A percentile compares a stretch with the other conserved stretches of the same genome.
phyloP scores from a whole-genome alignment of 1,140 invertebrate species.

The Bombus terrestris region DNA sequence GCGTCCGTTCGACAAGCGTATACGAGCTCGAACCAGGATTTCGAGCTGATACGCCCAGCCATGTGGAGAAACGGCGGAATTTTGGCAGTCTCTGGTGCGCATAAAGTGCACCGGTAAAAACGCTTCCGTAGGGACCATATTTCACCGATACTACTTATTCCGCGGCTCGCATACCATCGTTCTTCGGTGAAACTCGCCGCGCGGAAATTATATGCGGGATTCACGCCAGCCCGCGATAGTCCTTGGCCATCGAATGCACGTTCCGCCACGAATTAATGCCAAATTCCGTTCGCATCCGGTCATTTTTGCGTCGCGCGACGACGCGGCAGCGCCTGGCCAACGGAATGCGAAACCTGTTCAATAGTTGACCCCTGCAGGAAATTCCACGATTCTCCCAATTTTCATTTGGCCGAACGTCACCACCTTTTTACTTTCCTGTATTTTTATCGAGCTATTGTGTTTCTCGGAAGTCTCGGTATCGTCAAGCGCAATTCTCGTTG shows the following conservation, averaged over 20 bases:
- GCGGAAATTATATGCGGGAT: slow-evolving; percentile 69
- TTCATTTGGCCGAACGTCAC: background rate
- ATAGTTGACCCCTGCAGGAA: background rate
- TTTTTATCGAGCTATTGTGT: background rate
- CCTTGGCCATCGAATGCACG: slow-evolving; percentile 36
- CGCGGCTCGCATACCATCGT: slow-evolving; percentile 60
- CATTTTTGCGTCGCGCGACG: background rate
- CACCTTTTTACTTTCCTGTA: background rate
- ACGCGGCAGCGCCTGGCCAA: no score
- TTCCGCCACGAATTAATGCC: slow-evolving; percentile 63
- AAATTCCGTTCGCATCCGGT: slow-evolving; percentile 51
- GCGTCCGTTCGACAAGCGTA: background rate
- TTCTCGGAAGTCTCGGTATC: background rate
- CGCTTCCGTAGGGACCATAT: slow-evolving; percentile 66
- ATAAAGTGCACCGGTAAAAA: slow-evolving; percentile 65
- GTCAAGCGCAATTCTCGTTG: background rate
- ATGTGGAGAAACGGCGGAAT: slow-evolving; percentile 60
- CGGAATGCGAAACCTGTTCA: background rate
- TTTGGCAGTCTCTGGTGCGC: slow-evolving; percentile 62
- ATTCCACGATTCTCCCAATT: background rate
- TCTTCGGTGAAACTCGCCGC: slow-evolving; percentile 53
- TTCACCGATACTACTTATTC: slow-evolving; percentile 67
- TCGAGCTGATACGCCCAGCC: slow-evolving; percentile 36
- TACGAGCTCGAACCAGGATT: background rate
- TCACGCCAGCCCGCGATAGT: slow-evolving; percentile 53